phyloP scores from a whole-genome alignment of 2,797 vertebrate species.

The Menidia menidia region DNA sequence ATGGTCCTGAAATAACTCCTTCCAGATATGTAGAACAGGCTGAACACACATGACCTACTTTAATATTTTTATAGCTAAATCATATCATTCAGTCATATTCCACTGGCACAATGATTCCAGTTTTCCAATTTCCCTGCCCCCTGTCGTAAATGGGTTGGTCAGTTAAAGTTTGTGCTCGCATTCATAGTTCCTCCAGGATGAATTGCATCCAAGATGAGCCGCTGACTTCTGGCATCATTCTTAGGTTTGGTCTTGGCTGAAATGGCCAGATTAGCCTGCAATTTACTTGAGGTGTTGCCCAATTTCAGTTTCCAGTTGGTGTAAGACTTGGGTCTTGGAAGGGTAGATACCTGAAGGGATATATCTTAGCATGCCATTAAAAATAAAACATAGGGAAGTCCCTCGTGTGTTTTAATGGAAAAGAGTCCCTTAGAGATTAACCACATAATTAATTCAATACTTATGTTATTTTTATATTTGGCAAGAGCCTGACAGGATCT shows the following conservation, averaged over 20 bases:
- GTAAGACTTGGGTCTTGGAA: background rate
- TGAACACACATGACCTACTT: conserved; percentile 45
- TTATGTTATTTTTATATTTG: too few species aligned
- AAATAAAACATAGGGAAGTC: too few species aligned
- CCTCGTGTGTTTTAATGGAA: too few species aligned
- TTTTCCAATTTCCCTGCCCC: conserved; percentile 4
- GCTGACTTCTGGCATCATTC: background rate
- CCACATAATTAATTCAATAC: too few species aligned
- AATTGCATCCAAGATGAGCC: background rate
- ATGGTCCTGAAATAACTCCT: conserved; percentile 16
- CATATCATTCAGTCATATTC: conserved; percentile 21
- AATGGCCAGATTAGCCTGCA: background rate
- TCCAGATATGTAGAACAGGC: conserved; percentile 14
- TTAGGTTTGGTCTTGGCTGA: background rate
- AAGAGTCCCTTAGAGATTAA: too few species aligned
- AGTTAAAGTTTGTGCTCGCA: conserved; percentile 9
- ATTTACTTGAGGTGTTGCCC: background rate
- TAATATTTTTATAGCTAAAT: conserved; percentile 26
- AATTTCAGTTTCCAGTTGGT: background rate
- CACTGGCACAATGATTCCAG: conserved; percentile 9
- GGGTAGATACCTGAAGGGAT: background rate
- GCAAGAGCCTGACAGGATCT: too few species aligned
- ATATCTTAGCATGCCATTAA: background rate
- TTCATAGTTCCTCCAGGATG: background rate
- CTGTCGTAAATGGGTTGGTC: conserved; percentile 2